Base-by-base conservation (phyloP, 2,888 invertebrate species). In the Arge pagana region DNA sequence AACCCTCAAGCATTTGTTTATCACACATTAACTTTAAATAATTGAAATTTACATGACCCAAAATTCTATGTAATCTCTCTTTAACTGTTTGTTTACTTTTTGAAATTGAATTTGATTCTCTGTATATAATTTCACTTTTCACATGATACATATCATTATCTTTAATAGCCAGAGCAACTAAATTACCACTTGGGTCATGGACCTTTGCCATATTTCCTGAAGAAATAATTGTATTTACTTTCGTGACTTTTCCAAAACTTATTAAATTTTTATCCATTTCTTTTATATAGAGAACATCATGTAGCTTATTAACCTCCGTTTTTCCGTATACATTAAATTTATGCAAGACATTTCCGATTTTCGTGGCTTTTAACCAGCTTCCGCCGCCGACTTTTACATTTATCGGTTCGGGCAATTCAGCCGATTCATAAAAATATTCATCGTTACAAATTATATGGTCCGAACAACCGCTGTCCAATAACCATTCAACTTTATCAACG, bases 381-480 rank as follows among this genome's bases (percentile, higher is more conserved):
- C 48, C 50, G 52, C 54, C 54, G 15, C 56, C 54, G 10, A 56
- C 23, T 37, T 54, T 49, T 39, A 54, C 54, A 21, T 56, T 43
- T 13, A 56, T 37, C 6, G 54, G 56, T 11, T 35, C 13, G 33
- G 43, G 43, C 7, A 54, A 37, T 7, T 35, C 35, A 23, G 43
- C 45, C 8, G 10, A 43, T 36, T 54, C 15, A 5, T 43, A 11
- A 30, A 56, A 56, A 42, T 28, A 28, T 26, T 24, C 40, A 15
- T 54, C 56, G 19, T 54, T 37, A 35, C 52, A 56, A 6, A 58
- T 49, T 3, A 58, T 52, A 18, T 56, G 56, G 26, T 58, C 54
- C 8, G 56, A 48, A 40, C 54, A 56, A 7, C 56, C 54, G 30
- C 56, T 58, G 36, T 58, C 52, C 40, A 53, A 40, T 15, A 56